Percentiles rank a stretch among this genome's conserved stretches.
Evolutionary conservation across 1,140 invertebrate genomes (phyloP).

Genomic region (Pseudachorutes palmiensis): DNA sequence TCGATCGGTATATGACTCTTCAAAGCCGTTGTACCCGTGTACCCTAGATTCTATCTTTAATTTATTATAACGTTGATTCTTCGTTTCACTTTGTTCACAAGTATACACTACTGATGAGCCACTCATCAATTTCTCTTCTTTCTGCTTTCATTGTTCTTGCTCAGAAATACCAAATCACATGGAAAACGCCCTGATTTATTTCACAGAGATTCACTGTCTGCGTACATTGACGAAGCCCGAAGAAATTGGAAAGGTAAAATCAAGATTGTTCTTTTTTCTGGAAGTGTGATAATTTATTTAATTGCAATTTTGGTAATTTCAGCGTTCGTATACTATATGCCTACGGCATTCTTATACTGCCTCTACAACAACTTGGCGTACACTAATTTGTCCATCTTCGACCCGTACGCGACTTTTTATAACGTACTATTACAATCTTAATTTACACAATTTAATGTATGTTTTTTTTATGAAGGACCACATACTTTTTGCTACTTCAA

Average conservation of each 20-base stretch:
- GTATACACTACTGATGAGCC: too few species aligned
- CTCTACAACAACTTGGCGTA: conserved; percentile 93
- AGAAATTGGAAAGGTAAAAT: conserved; percentile 32
- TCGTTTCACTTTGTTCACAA: background rate
- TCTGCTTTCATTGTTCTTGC: background rate
- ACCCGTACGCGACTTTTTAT: too few species aligned
- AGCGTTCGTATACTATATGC: conserved; percentile 76
- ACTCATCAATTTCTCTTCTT: too few species aligned
- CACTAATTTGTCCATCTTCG: conserved; percentile 78
- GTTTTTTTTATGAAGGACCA: too few species aligned
- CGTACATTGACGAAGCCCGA: conserved; percentile 18
- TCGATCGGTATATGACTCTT: too few species aligned
- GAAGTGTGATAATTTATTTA: conserved; percentile 12
- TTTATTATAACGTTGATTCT: background rate
- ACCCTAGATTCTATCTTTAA: too few species aligned
- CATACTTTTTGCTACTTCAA: conserved; percentile 87
- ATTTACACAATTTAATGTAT: too few species aligned
- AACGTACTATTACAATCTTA: too few species aligned
- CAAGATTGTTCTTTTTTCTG: background rate
- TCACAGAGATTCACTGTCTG: conserved; percentile 23
- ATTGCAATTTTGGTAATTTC: conserved; percentile 40
- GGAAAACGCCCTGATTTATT: conserved; percentile 6
- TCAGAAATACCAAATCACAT: conserved; percentile 8
- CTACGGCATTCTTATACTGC: conserved; percentile 84
- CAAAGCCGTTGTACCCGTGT: too few species aligned